Evolutionary conservation across 2,113 vertebrate genomes (phyloP).

Genomic region (Pterophyllum scalare): DNA sequence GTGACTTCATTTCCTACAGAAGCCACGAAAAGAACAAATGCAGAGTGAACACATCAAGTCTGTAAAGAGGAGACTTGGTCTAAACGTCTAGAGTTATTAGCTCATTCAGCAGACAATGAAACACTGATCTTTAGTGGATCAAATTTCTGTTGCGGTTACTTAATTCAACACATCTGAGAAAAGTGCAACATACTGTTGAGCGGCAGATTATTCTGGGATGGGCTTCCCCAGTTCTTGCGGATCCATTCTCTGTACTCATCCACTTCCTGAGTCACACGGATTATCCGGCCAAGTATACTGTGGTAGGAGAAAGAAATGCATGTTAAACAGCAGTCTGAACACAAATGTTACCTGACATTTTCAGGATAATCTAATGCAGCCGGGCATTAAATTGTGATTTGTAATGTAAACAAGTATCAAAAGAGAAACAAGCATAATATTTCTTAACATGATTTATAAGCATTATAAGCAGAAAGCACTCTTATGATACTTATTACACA

Average conservation of each 20-base stretch:
- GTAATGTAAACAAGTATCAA: neutral
- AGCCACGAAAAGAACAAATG: constrained; percentile 32
- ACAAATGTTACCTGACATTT: neutral
- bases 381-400: neutral
- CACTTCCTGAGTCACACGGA: constrained; percentile 96
- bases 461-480: neutral
- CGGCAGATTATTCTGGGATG: constrained; percentile 83
- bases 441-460: neutral
- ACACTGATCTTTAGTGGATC: neutral
- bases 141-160: neutral
- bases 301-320: neutral
- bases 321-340: neutral
- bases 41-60: neutral
- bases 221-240: constrained; percentile 89
- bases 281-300: constrained; percentile 96
- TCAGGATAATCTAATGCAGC: no score
- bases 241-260: constrained; percentile 97
- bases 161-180: neutral
- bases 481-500: neutral
- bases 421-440: accelerated
- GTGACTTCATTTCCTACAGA: constrained; percentile 90
- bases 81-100: neutral
- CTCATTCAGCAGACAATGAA: neutral
- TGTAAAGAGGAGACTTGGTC: neutral
- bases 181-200: constrained; percentile 84